phyloP scores from a whole-genome alignment of 2,888 invertebrate species.

The Drosophila mulleri region DNA sequence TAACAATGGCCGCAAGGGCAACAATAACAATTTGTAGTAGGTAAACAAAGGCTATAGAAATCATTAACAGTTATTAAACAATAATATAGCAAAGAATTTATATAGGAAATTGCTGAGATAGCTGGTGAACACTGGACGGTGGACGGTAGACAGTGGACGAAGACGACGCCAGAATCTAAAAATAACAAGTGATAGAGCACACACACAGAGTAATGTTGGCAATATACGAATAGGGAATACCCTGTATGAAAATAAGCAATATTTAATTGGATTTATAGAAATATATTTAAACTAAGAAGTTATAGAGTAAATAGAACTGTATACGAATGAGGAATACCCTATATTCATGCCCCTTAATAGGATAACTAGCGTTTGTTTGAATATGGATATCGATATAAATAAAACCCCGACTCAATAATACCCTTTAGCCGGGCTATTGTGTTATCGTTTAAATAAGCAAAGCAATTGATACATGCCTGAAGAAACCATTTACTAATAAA shows the following conservation, averaged over 20 bases:
- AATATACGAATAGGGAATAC: constrained; percentile 25
- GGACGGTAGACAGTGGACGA: constrained; percentile 14
- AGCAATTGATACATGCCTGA: not conserved
- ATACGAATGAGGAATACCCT: not conserved
- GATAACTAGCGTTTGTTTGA: too few relatives aligned
- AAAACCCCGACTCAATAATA: not conserved
- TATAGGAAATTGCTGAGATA: constrained; percentile 57
- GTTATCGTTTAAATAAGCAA: not conserved
- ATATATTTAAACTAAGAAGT: not conserved
- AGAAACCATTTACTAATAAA: not conserved
- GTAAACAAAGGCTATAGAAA: constrained; percentile 65
- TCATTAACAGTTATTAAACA: constrained; percentile 77
- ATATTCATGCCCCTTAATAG: not conserved
- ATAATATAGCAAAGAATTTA: constrained; percentile 48
- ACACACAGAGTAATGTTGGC: not conserved
- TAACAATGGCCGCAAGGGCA: not conserved
- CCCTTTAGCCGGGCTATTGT: not conserved
- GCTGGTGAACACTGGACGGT: constrained; percentile 10
- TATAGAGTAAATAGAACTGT: not conserved
- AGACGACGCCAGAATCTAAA: constrained; percentile 59
- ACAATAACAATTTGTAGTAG: constrained; percentile 42
- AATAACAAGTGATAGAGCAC: constrained; percentile 50
- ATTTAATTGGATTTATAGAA: not conserved
- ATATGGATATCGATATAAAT: not conserved
- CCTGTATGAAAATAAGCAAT: not conserved